A percentile compares a stretch with the other conserved stretches of the same genome.
Conservation (phyloP, 2,797 vertebrate species). For the Peromyscus melanophrys region DNA sequence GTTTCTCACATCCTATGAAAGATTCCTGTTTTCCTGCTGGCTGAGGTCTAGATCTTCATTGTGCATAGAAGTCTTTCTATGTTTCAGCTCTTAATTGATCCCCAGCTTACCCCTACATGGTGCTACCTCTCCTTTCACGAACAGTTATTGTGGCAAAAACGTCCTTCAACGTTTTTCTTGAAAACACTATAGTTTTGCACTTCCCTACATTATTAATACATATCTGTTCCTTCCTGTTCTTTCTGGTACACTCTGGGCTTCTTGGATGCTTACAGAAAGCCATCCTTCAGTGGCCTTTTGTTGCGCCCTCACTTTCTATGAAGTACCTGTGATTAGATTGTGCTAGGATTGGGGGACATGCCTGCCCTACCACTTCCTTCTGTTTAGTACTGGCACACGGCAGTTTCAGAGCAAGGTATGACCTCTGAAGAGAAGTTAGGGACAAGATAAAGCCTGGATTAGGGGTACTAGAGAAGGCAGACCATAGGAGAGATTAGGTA, state of each 20-base stretch:
- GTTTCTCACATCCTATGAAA: neutral
- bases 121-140: neutral
- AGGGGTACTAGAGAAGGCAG: neutral
- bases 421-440: neutral
- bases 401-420: neutral
- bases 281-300: neutral
- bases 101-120: neutral
- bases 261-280: neutral
- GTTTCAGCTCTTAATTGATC: neutral
- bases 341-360: neutral
- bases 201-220: neutral
- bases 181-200: neutral
- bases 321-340: neutral
- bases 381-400: neutral
- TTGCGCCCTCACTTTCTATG: neutral
- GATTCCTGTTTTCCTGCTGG: neutral
- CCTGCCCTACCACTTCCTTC: neutral
- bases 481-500: neutral
- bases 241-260: neutral
- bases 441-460: neutral
- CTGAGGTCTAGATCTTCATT: neutral
- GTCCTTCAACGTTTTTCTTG: slow-evolving; percentile 12
- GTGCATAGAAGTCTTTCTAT: neutral
- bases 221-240: neutral
- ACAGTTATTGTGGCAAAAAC: slow-evolving; percentile 18